A percentile compares a stretch with the other conserved stretches of the same genome.
phyloP scores from a whole-genome alignment of 2,113 vertebrate genomes.

The Macquaria ambigua region DNA sequence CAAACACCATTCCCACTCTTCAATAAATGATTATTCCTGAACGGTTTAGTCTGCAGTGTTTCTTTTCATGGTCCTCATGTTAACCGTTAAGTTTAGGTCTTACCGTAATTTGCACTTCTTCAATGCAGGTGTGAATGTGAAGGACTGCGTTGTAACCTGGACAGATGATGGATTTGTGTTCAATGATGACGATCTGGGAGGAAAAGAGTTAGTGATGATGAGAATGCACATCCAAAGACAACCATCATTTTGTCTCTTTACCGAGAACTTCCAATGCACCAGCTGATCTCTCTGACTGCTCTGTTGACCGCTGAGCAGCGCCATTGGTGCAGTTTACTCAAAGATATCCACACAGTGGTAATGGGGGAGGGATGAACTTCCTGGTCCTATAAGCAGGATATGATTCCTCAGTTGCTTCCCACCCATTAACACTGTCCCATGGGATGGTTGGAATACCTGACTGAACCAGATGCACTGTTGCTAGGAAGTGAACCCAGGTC shows the following conservation, averaged over 20 bases:
- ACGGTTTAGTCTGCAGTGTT: background rate
- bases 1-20: background rate
- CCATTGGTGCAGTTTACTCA: background rate
- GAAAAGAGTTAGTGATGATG: background rate
- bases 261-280: background rate
- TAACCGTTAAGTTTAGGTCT: conserved; percentile 48
- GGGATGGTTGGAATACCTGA: background rate
- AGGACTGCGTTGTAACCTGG: conserved; percentile 98
- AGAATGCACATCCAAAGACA: background rate
- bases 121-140: conserved; percentile 98
- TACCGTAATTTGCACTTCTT: conserved; percentile 98
- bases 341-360: background rate
- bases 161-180: conserved; percentile 99
- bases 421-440: background rate
- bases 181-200: conserved; percentile 96
- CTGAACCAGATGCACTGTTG: background rate
- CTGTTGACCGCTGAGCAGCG: background rate
- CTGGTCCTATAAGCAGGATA: too few relatives aligned
- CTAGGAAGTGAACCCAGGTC: background rate
- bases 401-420: background rate
- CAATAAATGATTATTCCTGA: too few relatives aligned
- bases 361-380: too few relatives aligned
- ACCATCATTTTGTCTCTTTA: background rate
- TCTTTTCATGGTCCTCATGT: background rate
- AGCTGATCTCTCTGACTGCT: background rate